Conservation (phyloP, 2,797 vertebrate genomes). For the Poecilia velifera region DNA sequence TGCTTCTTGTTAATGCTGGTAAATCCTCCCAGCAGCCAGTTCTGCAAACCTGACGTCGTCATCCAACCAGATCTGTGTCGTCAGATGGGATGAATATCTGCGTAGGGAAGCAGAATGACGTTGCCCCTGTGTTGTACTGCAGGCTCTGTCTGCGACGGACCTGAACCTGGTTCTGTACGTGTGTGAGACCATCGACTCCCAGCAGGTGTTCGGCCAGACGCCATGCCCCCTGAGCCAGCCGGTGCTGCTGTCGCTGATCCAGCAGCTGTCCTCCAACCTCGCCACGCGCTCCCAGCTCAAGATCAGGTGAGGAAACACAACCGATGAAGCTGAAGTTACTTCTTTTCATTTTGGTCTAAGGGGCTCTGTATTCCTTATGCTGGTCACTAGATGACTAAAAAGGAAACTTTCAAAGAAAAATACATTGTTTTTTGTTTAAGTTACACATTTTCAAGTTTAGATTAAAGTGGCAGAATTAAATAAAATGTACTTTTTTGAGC, state of each 20-base stretch:
- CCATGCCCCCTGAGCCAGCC: constrained; percentile 95
- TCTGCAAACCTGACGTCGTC: neutral
- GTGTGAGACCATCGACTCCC: constrained; percentile 95
- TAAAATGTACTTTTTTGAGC: no score
- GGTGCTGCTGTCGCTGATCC: constrained; percentile 96
- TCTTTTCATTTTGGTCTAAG: neutral
- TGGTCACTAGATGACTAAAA: no score
- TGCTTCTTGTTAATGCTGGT: neutral
- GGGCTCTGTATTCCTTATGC: no score
- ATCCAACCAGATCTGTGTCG: neutral
- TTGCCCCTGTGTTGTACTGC: neutral
- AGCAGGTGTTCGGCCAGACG: constrained; percentile 94
- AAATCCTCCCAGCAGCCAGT: neutral
- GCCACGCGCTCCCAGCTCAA: constrained; percentile 95
- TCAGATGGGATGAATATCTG: neutral
- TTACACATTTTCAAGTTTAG: no score
- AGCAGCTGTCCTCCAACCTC: constrained; percentile 96
- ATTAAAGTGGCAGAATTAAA: no score
- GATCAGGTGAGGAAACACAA: constrained; percentile 85
- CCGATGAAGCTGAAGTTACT: neutral
- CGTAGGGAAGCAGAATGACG: neutral
- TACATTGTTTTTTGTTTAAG: no score
- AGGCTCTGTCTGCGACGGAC: constrained; percentile 89
- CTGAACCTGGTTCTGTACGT: constrained; percentile 96
- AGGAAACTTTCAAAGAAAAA: no score